These are phyloP conservation scores for Orthonevra nobilis DNA, from an alignment of 2,888 invertebrate genomes.

Conservation along the genomic window DNA sequence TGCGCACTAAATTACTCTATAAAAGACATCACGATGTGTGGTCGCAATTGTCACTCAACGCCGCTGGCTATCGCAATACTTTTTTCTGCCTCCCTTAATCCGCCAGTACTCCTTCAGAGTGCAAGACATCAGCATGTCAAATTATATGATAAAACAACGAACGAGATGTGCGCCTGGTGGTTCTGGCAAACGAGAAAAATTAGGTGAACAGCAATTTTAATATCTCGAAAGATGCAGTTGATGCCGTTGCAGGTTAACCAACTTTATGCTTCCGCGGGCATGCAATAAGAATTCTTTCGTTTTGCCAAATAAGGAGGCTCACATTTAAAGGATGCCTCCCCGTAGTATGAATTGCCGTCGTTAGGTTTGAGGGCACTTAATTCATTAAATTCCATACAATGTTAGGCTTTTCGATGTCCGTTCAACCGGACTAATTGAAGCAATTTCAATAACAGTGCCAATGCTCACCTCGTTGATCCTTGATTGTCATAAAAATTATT, in stretches of 20 bases:
- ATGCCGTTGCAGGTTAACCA: neutral
- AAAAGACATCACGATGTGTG: slow-evolving; percentile 56
- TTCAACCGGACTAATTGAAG: slow-evolving; percentile 44
- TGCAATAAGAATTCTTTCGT: slow-evolving; percentile 40
- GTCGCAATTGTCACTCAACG: slow-evolving; percentile 54
- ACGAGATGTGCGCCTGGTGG: slow-evolving; percentile 23
- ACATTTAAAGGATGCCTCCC: slow-evolving; percentile 52
- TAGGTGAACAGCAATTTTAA: slow-evolving; percentile 68
- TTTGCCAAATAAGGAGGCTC: slow-evolving; percentile 58
- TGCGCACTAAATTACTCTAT: slow-evolving; percentile 29
- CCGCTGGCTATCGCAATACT: slow-evolving; percentile 46
- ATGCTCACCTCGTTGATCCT: slow-evolving; percentile 36
- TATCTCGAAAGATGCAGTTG: slow-evolving; percentile 39
- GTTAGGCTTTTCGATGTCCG: slow-evolving; percentile 37
- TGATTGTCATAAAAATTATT: slow-evolving; percentile 61
- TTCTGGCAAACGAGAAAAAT: slow-evolving; percentile 43
- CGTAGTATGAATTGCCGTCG: slow-evolving; percentile 62
- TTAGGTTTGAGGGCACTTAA: slow-evolving; percentile 66
- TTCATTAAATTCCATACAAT: slow-evolving; percentile 70
- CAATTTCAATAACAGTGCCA: slow-evolving; percentile 52
- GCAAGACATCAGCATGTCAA: slow-evolving; percentile 58
- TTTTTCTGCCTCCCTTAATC: slow-evolving; percentile 25
- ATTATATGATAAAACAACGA: slow-evolving; percentile 46
- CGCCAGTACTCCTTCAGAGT: slow-evolving; percentile 12
- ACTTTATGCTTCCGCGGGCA: slow-evolving; percentile 23